Evolutionary conservation across 2,888 invertebrate genomes (phyloP), one percentile per base, ranked within the genome.

Genomic region (Nasonovia ribisnigri): DNA sequence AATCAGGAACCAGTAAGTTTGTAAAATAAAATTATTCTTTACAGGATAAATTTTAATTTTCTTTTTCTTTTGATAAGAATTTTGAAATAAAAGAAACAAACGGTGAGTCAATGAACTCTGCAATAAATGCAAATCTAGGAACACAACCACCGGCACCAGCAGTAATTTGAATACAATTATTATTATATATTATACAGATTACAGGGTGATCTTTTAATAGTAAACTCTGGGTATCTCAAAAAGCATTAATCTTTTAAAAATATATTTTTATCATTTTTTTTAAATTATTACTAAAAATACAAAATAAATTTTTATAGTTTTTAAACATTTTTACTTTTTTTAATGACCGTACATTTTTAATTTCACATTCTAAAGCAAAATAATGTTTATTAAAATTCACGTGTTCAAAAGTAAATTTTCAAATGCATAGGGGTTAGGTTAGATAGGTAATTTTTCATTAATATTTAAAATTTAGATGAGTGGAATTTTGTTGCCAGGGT

Each of bases 1-100:
- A 93, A 90, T 42, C n/a, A 90, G 48, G 48, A 93, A 67, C 24
- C n/a, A 48, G 93, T 93, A 93, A 93, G 86, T 51, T 77, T 88
- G 20, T 84, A 51, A 42, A 88, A 48, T 67, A 77, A 46, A 77
- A 77, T 77, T 26, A n/a, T 16, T 51, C 24, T n/a, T 92, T 20
- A 92, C 26, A 36, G 0, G n/a, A 88, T 29, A 42, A 29, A 88
- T 88, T 46, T 26, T 84, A 84, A 90, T 67, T 60, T 48, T 48
- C 3, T 93, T 57, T 84, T 90, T 6, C 42, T 90, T 20, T 93
- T 24, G 16, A 42, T n/a, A 60, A 93, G 89, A 57, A 57, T 84
- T 57, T 84, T 8, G 54, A 77, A 51, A 24, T 42, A 11, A 54
- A 57, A 48, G n/a, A 1, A 84, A 36, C 29, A 84, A 36, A 90